These are phyloP conservation scores for Cossypha niveicapilla DNA, from an alignment of 2,797 vertebrate genomes.

Conservation along the genomic window DNA sequence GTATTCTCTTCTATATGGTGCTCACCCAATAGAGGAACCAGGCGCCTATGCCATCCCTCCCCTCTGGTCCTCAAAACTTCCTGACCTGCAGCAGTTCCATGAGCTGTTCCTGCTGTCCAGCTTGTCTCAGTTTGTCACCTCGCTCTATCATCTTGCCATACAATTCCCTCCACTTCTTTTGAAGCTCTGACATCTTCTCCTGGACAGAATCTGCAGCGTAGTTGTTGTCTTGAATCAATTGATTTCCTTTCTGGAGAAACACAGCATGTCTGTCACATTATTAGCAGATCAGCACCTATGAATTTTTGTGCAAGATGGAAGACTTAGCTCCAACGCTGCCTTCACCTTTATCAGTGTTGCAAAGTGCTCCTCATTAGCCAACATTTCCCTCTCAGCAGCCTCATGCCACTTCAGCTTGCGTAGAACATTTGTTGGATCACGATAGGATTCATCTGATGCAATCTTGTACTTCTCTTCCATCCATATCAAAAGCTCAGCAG, in stretches of 20 bases:
- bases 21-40: neutral
- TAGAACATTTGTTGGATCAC: constrained; percentile 79
- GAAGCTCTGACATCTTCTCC: constrained; percentile 73
- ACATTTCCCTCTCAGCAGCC: constrained; percentile 82
- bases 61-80: neutral
- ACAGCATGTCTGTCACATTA: neutral
- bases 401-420: constrained; percentile 83
- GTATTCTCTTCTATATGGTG: neutral
- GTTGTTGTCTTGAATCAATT: constrained; percentile 74
- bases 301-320: neutral
- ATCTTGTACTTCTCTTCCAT: constrained; percentile 86
- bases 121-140: constrained; percentile 84
- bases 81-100: constrained; percentile 84
- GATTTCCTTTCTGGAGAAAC: constrained; percentile 76
- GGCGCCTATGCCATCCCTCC: neutral
- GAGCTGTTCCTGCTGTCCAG: constrained; percentile 86
- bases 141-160: constrained; percentile 81
- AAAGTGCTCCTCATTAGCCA: constrained; percentile 79
- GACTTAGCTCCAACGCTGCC: neutral
- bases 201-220: constrained; percentile 71
- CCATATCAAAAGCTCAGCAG: constrained; percentile 84
- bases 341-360: constrained; percentile 79
- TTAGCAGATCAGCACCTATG: neutral
- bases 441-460: constrained; percentile 81
- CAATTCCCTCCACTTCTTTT: constrained; percentile 78